A percentile compares a stretch with the other conserved stretches of the same genome.
Conservation (phyloP, 2,113 vertebrate genomes). For the Ceyx margarethae region DNA sequence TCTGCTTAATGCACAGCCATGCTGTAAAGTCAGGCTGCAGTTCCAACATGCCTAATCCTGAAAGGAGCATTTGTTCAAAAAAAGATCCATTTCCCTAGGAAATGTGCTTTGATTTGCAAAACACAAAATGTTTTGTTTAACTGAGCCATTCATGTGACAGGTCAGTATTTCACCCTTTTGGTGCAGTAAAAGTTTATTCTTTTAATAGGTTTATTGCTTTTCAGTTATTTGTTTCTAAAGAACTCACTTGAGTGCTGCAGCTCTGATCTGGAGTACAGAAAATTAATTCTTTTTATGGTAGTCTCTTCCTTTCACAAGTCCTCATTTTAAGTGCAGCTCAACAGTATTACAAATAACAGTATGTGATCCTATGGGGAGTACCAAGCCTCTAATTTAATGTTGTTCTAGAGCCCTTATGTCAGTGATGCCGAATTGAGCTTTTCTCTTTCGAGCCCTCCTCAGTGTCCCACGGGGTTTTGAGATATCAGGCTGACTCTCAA, state of each 20-base stretch:
- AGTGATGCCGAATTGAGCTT: fast-evolving
- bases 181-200: conserved; percentile 36
- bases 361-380: not conserved
- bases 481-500: not conserved
- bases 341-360: conserved; percentile 16
- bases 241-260: not conserved
- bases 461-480: not conserved
- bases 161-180: conserved; percentile 22
- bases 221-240: not conserved
- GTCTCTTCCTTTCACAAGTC: conserved; percentile 15
- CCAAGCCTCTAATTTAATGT: conserved; percentile 20
- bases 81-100: not conserved
- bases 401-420: not conserved
- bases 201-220: conserved; percentile 47
- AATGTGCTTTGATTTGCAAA: conserved; percentile 9
- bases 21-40: not conserved
- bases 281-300: conserved; percentile 49
- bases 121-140: not conserved
- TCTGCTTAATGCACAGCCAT: not conserved
- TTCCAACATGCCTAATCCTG: not conserved
- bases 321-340: conserved; percentile 31
- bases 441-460: not conserved
- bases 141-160: not conserved
- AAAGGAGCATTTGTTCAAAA: conserved; percentile 1
- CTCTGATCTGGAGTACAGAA: conserved; percentile 14